Percentiles rank a stretch among this genome's conserved stretches.
phyloP scores from a whole-genome alignment of 2,888 invertebrate genomes.

The Macropis europaea region DNA sequence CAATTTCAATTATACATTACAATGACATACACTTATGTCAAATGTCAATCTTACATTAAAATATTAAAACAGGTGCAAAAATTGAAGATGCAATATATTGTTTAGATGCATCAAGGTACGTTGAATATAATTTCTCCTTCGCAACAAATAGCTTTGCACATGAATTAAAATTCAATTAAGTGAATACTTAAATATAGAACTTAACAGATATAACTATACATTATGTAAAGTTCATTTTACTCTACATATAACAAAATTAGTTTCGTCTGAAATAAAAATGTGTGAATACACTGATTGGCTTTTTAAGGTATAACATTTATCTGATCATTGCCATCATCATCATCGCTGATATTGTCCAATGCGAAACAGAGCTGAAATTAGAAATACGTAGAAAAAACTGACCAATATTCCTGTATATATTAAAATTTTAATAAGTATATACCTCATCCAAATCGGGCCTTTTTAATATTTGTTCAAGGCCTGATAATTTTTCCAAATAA shows the following conservation, averaged over 20 bases:
- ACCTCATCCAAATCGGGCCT: constrained; percentile 77
- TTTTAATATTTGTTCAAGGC: constrained; percentile 80
- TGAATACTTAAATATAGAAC: neutral
- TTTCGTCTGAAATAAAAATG: neutral
- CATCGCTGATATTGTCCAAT: constrained; percentile 70
- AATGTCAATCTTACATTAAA: constrained; percentile 10
- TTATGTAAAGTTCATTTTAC: neutral
- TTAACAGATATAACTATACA: neutral
- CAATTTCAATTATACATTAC: too few relatives aligned
- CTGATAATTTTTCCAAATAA: constrained; percentile 84
- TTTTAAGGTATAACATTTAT: neutral
- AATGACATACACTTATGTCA: neutral
- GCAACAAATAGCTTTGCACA: too few relatives aligned
- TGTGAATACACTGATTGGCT: neutral
- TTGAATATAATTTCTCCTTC: too few relatives aligned
- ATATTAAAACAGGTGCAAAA: neutral
- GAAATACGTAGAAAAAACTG: constrained; percentile 11
- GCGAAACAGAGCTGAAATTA: constrained; percentile 74
- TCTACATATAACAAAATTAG: neutral
- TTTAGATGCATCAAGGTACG: neutral
- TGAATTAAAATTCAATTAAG: neutral
- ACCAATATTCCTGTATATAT: neutral
- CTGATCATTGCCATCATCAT: constrained; percentile 28
- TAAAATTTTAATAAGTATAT: neutral
- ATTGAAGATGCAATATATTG: neutral